Evolutionary conservation across 2,888 invertebrate species (phyloP), one percentile per base, ranked within the genome.

Genomic region (Tenodera sinensis): DNA sequence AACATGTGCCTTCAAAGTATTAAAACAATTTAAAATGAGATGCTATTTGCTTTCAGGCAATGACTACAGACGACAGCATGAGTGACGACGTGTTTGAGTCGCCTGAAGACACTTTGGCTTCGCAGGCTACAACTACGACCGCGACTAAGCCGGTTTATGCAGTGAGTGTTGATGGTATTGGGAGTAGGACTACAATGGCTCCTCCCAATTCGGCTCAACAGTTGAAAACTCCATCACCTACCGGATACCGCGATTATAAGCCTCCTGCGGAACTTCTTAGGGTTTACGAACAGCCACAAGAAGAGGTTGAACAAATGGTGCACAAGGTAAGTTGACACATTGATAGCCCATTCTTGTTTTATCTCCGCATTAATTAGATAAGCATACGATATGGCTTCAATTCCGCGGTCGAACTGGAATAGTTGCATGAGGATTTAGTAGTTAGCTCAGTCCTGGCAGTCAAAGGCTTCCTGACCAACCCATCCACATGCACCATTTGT

Each of bases 81-180:
- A 97, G 96, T 92, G 97, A 97, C 93, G 97, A 97, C 93, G 97
- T 97, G 88, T 97, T 97, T 92, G 97, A 97, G 92, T 95, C 96
- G 83, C 93, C 94, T 47, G 95, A 95, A 83, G 92, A 92, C 90
- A 93, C 91, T 42, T 20, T 71, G 54, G 15, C 83, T 90, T 71
- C 54, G 0, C 54, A 71, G 54, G 15, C 54, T 54, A 54, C 54
- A 6, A 25, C 25, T 2, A 4, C 30, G 30, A 6, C 25, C 15
- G 15, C 54, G 15, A 2, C 15, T 20, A 25, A 71, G 54, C 42
- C 83, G 9, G 6, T 82, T 25, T 14, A 81, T 81, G 87, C 28
- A 3, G 28, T 25, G 3, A 42, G 34, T 14, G 86, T 91, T 91
- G 90, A 90, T 93, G 89, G 91, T 90, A 83, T 91, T 92, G 85